These are phyloP conservation scores for Cygnus buccinator DNA, from an alignment of 2,113 vertebrate genomes.

Conservation along the genomic window DNA sequence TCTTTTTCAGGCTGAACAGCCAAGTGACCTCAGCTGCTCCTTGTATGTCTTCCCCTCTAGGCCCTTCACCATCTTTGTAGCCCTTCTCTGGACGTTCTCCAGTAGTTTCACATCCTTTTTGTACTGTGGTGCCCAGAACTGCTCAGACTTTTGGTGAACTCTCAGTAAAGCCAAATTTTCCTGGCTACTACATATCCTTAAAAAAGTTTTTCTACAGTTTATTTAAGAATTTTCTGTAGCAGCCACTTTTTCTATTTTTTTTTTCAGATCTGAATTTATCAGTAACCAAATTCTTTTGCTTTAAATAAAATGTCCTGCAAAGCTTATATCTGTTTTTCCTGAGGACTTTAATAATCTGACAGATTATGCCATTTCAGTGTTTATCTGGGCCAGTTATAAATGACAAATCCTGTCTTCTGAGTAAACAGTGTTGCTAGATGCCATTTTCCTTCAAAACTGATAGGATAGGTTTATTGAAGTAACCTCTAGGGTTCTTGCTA, in stretches of 20 bases:
- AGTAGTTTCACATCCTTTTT: too few relatives aligned
- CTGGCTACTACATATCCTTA: neutral
- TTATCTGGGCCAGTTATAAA: neutral
- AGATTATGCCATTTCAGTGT: neutral
- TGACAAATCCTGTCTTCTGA: neutral
- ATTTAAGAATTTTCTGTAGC: neutral
- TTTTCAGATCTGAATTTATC: neutral
- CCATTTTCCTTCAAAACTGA: neutral
- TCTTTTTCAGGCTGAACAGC: too few relatives aligned
- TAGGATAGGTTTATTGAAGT: neutral
- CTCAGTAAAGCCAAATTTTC: neutral
- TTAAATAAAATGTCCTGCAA: neutral
- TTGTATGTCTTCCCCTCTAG: too few relatives aligned
- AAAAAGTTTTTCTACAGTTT: neutral
- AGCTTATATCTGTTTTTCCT: neutral
- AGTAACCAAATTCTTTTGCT: neutral
- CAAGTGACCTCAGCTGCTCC: too few relatives aligned
- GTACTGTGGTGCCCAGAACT: neutral
- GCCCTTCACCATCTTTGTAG: too few relatives aligned
- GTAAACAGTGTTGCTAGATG: neutral
- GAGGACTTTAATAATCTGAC: neutral
- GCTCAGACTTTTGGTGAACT: neutral
- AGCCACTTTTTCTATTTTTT: neutral
- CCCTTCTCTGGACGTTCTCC: too few relatives aligned
- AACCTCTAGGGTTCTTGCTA: neutral